Percentiles rank a stretch among this genome's conserved stretches.
Evolutionary conservation across 2,888 invertebrate species (phyloP).

Genomic region (Heteromyza rotundicornis): DNA sequence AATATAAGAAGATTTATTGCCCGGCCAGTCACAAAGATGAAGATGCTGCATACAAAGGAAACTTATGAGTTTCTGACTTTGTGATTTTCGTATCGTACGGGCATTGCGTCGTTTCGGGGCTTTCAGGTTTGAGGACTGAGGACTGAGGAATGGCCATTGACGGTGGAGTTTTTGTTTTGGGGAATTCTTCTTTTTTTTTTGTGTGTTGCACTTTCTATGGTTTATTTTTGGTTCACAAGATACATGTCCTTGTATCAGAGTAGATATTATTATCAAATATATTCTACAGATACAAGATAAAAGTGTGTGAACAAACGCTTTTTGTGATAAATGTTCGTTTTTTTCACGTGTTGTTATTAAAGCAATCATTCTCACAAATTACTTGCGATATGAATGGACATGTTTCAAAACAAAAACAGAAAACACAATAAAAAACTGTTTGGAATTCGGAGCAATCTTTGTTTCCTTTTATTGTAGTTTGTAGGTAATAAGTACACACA

Average conservation of each 20-base stretch:
- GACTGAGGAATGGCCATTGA: neutral
- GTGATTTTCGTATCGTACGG: conserved; percentile 28
- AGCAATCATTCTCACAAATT: conserved; percentile 26
- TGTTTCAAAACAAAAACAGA: conserved; percentile 1
- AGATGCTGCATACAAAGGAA: conserved; percentile 36
- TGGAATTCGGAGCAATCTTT: too few relatives aligned
- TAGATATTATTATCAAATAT: conserved; percentile 39
- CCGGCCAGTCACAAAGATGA: conserved; percentile 40
- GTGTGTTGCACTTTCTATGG: neutral
- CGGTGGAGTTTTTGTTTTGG: neutral
- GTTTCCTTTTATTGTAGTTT: too few relatives aligned
- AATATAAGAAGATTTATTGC: conserved; percentile 60
- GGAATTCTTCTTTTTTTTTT: neutral
- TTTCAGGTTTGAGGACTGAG: neutral
- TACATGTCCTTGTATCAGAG: conserved; percentile 45
- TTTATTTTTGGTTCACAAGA: conserved; percentile 27
- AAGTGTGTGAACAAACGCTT: conserved; percentile 43
- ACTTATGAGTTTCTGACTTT: conserved; percentile 30
- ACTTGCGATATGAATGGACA: conserved; percentile 8
- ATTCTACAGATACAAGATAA: conserved; percentile 32
- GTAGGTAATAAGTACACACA: too few relatives aligned
- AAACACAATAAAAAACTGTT: too few relatives aligned
- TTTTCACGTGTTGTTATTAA: conserved; percentile 25
- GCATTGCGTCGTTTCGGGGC: neutral
- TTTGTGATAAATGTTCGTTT: conserved; percentile 50